A percentile compares a stretch with the other conserved stretches of the same genome.
Conservation (phyloP, 2,113 vertebrate species). For the Charadrius vociferus region DNA sequence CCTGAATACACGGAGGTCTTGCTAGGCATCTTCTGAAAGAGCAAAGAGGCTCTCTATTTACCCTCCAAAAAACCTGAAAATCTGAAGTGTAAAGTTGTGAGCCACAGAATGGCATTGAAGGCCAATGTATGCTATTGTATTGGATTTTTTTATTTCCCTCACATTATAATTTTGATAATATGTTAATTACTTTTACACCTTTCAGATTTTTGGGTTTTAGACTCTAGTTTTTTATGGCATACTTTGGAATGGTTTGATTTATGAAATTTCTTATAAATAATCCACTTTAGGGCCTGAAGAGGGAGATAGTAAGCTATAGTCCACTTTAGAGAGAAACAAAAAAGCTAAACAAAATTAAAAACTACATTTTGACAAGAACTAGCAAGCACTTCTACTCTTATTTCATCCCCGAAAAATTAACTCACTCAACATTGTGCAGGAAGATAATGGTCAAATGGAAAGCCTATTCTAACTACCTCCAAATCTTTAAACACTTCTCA, state of each 20-base stretch:
- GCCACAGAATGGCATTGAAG: not conserved
- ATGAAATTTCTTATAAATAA: not conserved
- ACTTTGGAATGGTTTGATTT: not conserved
- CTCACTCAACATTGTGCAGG: not conserved
- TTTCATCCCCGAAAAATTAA: not conserved
- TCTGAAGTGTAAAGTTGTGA: fast-evolving
- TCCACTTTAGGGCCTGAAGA: not conserved
- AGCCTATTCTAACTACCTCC: not conserved
- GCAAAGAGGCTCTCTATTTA: not conserved
- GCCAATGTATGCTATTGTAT: not conserved
- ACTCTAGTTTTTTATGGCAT: not conserved
- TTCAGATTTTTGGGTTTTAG: not conserved
- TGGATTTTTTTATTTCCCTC: not conserved
- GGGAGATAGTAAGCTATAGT: not conserved
- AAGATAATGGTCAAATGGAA: not conserved
- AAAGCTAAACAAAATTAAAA: not conserved
- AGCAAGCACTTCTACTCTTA: not conserved
- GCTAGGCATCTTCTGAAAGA: not conserved
- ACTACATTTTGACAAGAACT: not conserved
- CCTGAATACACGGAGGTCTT: not conserved
- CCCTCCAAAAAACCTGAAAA: not conserved
- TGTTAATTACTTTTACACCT: not conserved
- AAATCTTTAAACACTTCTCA: not conserved
- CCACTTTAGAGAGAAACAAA: not conserved
- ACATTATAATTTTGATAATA: not conserved